Conservation (phyloP, 2,113 vertebrate genomes). For the Ginglymostoma cirratum region DNA sequence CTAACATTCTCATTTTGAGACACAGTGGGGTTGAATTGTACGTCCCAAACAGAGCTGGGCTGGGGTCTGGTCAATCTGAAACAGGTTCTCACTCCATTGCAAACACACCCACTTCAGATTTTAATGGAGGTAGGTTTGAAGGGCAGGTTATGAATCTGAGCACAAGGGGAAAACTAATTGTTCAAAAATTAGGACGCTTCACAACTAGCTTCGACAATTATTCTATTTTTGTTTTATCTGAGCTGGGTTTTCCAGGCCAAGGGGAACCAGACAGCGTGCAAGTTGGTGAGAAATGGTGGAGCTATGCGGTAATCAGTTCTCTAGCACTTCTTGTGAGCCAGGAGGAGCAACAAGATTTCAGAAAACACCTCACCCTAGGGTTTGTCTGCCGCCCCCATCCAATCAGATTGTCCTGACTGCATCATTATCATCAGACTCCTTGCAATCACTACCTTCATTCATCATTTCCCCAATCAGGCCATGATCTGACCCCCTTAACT, state of each 20-base stretch:
- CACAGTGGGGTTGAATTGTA: neutral
- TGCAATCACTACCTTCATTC: too few relatives aligned
- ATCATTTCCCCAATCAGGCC: too few relatives aligned
- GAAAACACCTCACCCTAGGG: neutral
- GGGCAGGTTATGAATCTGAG: neutral
- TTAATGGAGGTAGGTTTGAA: neutral
- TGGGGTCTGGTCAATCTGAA: neutral
- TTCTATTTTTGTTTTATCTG: neutral
- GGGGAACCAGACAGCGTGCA: neutral
- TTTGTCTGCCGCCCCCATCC: too few relatives aligned
- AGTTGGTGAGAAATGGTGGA: neutral
- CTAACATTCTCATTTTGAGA: neutral
- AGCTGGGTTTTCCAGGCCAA: neutral
- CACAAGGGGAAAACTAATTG: neutral
- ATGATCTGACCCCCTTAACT: too few relatives aligned
- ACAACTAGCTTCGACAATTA: neutral
- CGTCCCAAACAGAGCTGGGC: neutral
- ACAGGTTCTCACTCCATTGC: neutral
- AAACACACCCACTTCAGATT: neutral
- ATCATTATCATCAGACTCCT: too few relatives aligned
- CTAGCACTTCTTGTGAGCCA: neutral
- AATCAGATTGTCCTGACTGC: too few relatives aligned
- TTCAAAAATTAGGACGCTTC: neutral
- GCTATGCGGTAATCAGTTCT: neutral
- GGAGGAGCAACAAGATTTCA: neutral